phyloP scores from a whole-genome alignment of 2,888 invertebrate species.

The Hoplodrina ambigua region DNA sequence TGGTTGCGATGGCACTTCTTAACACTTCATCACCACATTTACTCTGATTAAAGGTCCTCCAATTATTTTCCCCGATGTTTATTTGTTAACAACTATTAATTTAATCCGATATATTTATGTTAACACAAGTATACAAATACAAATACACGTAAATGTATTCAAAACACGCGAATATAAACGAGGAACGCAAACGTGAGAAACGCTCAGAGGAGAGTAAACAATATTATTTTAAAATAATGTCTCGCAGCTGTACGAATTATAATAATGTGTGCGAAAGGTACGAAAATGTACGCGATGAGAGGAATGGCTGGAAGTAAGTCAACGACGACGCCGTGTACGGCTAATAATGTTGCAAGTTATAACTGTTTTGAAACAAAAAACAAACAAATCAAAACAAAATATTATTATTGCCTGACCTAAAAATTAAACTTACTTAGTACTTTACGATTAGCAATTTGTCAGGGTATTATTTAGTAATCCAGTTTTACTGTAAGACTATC shows the following conservation, averaged over 20 bases:
- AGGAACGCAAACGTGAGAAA: slow-evolving; percentile 65
- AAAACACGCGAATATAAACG: slow-evolving; percentile 66
- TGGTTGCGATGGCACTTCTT: neutral
- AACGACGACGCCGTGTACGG: slow-evolving; percentile 36
- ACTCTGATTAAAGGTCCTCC: slow-evolving; percentile 28
- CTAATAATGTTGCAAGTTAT: slow-evolving; percentile 9
- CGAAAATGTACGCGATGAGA: slow-evolving; percentile 19
- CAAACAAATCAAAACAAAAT: slow-evolving; percentile 11
- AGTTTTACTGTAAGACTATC: too few relatives aligned
- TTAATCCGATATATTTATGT: slow-evolving; percentile 59
- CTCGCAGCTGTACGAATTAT: slow-evolving; percentile 68
- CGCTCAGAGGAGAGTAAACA: slow-evolving; percentile 66
- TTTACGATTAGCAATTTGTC: neutral
- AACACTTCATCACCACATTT: slow-evolving; percentile 18
- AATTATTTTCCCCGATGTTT: slow-evolving; percentile 36
- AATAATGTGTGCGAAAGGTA: slow-evolving; percentile 57
- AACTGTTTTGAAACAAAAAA: slow-evolving; percentile 35
- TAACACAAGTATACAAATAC: slow-evolving; percentile 50
- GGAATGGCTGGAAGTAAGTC: slow-evolving; percentile 45
- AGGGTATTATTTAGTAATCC: too few relatives aligned
- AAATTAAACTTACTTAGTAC: neutral
- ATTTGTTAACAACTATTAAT: slow-evolving; percentile 60
- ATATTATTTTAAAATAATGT: slow-evolving; percentile 75
- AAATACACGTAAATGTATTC: slow-evolving; percentile 57
- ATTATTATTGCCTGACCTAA: slow-evolving; percentile 2